A percentile compares a stretch with the other conserved stretches of the same genome.
Conservation (phyloP, 2,888 invertebrate genomes). For the Cheilosia impressa region DNA sequence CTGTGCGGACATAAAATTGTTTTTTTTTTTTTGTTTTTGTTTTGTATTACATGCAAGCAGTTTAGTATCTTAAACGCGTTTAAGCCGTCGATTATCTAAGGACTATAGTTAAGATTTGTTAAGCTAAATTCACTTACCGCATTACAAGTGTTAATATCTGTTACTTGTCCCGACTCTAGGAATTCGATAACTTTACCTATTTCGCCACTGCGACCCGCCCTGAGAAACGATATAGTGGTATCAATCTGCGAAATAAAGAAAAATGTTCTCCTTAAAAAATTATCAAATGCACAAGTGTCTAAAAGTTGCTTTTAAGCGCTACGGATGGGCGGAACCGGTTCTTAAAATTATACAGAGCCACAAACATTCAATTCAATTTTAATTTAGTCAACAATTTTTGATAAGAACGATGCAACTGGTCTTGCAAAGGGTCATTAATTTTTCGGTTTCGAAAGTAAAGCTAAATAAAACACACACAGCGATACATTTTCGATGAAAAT, state of each 20-base stretch:
- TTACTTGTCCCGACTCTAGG: constrained; percentile 92
- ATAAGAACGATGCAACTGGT: too few relatives aligned
- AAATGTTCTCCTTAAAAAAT: neutral
- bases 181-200: constrained; percentile 97
- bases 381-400: too few relatives aligned
- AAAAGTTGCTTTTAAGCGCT: too few relatives aligned
- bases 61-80: neutral
- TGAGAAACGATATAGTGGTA: constrained; percentile 97
- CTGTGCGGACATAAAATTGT: constrained; percentile 84
- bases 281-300: neutral
- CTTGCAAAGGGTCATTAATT: too few relatives aligned
- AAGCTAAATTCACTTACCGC: constrained; percentile 88
- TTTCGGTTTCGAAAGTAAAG: too few relatives aligned
- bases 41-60: neutral
- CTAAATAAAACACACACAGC: too few relatives aligned
- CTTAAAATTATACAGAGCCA: too few relatives aligned
- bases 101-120: neutral
- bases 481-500: too few relatives aligned
- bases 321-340: too few relatives aligned
- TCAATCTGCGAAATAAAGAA: constrained; percentile 85
- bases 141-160: constrained; percentile 99
- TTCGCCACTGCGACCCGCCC: constrained; percentile 98
- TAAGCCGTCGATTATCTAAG: neutral
- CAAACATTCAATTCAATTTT: too few relatives aligned
- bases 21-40: constrained; percentile 4